Evolutionary conservation across 2,888 invertebrate genomes (phyloP).

Genomic region (Cyclophora punctaria): DNA sequence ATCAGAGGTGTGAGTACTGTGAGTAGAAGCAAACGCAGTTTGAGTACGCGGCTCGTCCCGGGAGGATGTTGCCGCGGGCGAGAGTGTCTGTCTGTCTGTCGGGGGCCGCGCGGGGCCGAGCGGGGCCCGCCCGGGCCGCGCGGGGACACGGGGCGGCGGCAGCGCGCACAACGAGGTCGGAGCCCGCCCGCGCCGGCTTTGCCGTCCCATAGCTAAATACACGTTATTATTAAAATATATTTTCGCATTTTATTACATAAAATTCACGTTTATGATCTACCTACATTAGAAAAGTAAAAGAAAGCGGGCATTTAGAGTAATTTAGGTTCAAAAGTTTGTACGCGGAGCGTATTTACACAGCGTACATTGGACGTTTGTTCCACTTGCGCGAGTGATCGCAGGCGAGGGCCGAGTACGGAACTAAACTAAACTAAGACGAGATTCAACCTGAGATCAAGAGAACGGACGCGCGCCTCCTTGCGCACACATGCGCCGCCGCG

Average conservation of each 20-base stretch:
- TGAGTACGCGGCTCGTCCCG: conserved; percentile 57
- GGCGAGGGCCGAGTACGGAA: conserved; percentile 26
- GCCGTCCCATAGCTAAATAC: conserved; percentile 71
- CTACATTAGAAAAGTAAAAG: conserved; percentile 70
- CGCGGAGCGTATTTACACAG: conserved; percentile 73
- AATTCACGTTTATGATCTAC: conserved; percentile 74
- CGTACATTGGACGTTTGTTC: conserved; percentile 74
- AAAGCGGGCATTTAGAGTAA: conserved; percentile 67
- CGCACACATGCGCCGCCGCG: conserved; percentile 26
- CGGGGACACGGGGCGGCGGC: too few relatives aligned
- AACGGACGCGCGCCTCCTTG: conserved; percentile 19
- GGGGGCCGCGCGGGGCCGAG: not conserved
- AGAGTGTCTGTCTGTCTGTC: conserved; percentile 27
- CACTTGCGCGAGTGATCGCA: conserved; percentile 44
- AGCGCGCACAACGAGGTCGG: too few relatives aligned
- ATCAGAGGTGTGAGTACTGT: conserved; percentile 24
- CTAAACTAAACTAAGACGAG: conserved; percentile 33
- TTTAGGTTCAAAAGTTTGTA: conserved; percentile 69
- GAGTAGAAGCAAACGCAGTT: conserved; percentile 36
- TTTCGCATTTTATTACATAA: conserved; percentile 75
- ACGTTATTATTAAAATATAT: conserved; percentile 75
- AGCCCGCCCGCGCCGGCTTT: conserved; percentile 66
- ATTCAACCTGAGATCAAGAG: conserved; percentile 51
- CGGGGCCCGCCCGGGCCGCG: too few relatives aligned
- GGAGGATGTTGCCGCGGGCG: conserved; percentile 68